These are phyloP conservation scores for Ephydatia muelleri DNA, from an alignment of 37 sponge, comb jelly and placozoan genomes.

Conservation along the genomic window DNA sequence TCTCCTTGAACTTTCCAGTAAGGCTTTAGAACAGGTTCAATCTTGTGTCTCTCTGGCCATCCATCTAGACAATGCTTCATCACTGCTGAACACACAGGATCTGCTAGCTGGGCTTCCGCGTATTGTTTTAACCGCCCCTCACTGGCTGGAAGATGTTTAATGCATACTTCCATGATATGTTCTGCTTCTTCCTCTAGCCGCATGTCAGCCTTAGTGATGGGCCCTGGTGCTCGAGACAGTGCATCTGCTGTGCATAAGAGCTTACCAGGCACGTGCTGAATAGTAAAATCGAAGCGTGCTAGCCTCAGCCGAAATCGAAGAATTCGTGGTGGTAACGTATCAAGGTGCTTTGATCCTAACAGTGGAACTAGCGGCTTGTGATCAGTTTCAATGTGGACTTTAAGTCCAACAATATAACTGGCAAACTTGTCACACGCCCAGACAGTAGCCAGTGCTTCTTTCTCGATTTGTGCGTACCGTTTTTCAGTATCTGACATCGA, in stretches of 20 bases:
- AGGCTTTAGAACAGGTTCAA: too few species aligned
- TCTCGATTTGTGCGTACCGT: constrained; percentile 47
- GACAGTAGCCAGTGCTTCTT: constrained; percentile 45
- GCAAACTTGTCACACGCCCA: constrained; percentile 52
- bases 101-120: too few species aligned
- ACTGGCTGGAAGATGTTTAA: too few species aligned
- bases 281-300: constrained; percentile 19
- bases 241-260: constrained; percentile 47
- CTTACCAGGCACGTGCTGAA: constrained; percentile 35
- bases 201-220: too few species aligned
- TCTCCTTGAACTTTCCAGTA: too few species aligned
- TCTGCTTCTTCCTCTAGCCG: too few species aligned
- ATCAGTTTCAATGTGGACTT: constrained; percentile 45
- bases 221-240: constrained; percentile 43
- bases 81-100: too few species aligned
- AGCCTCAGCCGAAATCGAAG: constrained; percentile 36
- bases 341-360: constrained; percentile 27
- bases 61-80: too few species aligned
- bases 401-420: constrained; percentile 20
- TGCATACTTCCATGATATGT: too few species aligned
- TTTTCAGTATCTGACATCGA: constrained; percentile 44
- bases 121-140: too few species aligned
- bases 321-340: constrained; percentile 26
- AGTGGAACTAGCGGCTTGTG: constrained; percentile 58
- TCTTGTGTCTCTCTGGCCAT: too few species aligned